A percentile compares a stretch with the other conserved stretches of the same genome.
phyloP scores from a whole-genome alignment of 2,888 invertebrate genomes.

The Parnassius apollo region DNA sequence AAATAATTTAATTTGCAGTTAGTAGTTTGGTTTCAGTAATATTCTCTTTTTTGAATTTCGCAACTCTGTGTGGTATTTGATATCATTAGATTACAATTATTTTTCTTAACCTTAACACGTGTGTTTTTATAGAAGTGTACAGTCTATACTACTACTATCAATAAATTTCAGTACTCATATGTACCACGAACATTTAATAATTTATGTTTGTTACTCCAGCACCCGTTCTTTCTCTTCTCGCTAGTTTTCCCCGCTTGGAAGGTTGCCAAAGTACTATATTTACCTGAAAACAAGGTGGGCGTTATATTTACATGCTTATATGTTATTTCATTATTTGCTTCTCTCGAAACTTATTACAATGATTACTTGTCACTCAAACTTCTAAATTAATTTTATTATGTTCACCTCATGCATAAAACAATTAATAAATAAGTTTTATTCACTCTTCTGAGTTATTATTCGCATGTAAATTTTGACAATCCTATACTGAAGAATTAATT shows the following conservation, averaged over 20 bases:
- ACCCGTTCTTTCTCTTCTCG: conserved; percentile 9
- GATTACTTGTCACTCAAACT: conserved; percentile 20
- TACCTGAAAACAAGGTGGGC: conserved; percentile 22
- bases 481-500: too few species aligned
- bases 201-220: conserved; percentile 18
- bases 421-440: conserved; percentile 17
- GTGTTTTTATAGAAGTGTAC: too few species aligned
- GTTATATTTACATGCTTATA: conserved; percentile 23
- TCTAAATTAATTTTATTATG: conserved; percentile 14
- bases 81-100: too few species aligned
- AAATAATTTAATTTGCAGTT: too few species aligned
- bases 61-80: too few species aligned
- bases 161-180: too few species aligned
- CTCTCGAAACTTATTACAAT: conserved; percentile 18
- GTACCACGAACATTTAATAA: conserved; percentile 2
- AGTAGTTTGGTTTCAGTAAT: too few species aligned
- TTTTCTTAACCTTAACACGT: too few species aligned
- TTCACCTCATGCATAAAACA: conserved; percentile 5
- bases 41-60: too few species aligned
- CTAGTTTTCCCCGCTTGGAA: conserved; percentile 20
- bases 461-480: too few species aligned
- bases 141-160: too few species aligned
- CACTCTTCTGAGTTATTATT: too few species aligned
- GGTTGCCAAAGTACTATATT: conserved; percentile 17
- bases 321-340: conserved; percentile 22